Evolutionary conservation across 2,797 vertebrate species (phyloP).

Genomic region (Macroramphosus scolopax): DNA sequence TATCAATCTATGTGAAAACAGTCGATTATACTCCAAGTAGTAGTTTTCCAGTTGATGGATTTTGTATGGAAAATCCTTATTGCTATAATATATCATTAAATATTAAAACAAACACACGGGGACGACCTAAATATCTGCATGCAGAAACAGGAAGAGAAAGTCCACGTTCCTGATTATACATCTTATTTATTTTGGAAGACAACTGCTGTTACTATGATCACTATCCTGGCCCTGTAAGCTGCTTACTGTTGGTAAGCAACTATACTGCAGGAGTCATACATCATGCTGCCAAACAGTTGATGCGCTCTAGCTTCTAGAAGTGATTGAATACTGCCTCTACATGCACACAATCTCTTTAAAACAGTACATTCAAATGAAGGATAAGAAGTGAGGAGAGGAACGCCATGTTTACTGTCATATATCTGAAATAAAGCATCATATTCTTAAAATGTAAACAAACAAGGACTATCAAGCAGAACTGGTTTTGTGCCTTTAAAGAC

Average conservation of each 20-base stretch:
- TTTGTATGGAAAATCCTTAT: conserved; percentile 1
- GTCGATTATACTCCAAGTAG: not conserved
- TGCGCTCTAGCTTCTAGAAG: conserved; percentile 12
- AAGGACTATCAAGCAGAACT: too few relatives aligned
- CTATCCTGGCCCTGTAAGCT: not conserved
- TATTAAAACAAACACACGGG: not conserved
- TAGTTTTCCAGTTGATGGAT: not conserved
- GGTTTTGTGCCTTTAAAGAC: too few relatives aligned
- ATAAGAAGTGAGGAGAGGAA: conserved; percentile 11
- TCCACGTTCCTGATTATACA: too few relatives aligned
- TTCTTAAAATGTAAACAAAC: too few relatives aligned
- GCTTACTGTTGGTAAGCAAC: conserved; percentile 4
- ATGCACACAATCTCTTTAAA: conserved; percentile 14
- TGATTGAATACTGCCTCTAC: conserved; percentile 14
- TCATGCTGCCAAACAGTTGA: conserved; percentile 13
- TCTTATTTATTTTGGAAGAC: not conserved
- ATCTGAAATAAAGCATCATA: too few relatives aligned
- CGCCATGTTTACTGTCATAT: not conserved
- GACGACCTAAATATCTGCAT: not conserved
- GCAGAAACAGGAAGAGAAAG: not conserved
- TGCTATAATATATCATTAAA: not conserved
- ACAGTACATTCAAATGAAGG: conserved; percentile 2
- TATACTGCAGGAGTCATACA: conserved; percentile 9
- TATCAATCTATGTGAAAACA: conserved; percentile 4
- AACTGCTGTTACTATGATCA: not conserved